Conservation (phyloP, 2,888 invertebrate species). For the Papilio gigon region DNA sequence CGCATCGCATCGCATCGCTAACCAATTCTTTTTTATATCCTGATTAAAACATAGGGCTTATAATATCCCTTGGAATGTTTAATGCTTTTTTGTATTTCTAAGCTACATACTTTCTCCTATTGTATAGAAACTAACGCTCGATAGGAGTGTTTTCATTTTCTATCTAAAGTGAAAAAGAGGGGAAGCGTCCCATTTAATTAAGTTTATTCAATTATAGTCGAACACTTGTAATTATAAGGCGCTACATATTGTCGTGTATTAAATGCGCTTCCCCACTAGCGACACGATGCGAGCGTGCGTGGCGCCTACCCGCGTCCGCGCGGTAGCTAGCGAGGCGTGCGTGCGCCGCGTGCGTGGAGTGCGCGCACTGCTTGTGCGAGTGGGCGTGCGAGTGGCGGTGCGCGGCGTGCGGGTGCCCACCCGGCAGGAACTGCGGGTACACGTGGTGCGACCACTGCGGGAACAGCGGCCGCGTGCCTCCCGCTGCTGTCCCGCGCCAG, state of each 20-base stretch:
- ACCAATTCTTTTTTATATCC: not conserved
- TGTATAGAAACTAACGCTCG: no score
- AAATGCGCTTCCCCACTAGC: not conserved
- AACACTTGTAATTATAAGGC: no score
- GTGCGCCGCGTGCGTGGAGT: constrained; percentile 69
- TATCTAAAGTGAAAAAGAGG: no score
- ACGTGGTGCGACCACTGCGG: constrained; percentile 98
- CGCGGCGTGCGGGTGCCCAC: constrained; percentile 86
- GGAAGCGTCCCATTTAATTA: no score
- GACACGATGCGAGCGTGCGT: constrained; percentile 57
- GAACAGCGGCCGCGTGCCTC: constrained; percentile 90
- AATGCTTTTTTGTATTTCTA: no score
- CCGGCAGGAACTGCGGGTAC: constrained; percentile 96
- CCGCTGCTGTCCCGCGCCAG: constrained; percentile 38
- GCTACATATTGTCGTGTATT: no score
- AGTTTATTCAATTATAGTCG: no score
- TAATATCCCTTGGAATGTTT: no score
- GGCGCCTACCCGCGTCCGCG: constrained; percentile 75
- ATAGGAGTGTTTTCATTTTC: no score
- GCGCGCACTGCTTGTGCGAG: constrained; percentile 49
- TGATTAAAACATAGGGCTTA: not conserved
- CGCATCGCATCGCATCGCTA: constrained; percentile 63
- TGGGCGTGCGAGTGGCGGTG: constrained; percentile 79
- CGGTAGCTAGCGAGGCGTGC: constrained; percentile 81
- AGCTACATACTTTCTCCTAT: no score